Evolutionary conservation across 2,113 vertebrate species (phyloP).

Genomic region (Centrocercus urophasianus): DNA sequence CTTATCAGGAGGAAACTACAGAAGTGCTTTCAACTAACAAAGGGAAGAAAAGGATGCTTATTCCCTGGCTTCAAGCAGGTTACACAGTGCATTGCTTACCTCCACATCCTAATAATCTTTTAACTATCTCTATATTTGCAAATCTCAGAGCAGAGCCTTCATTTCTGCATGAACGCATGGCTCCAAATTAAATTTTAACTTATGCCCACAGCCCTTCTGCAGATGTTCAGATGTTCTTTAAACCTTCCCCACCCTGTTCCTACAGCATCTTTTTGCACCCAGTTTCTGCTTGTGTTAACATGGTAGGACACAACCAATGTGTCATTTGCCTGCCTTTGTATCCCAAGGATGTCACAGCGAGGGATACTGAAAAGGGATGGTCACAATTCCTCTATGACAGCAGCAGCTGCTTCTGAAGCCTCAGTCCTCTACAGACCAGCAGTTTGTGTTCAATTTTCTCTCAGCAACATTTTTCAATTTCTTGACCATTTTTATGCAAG

Average conservation of each 20-base stretch:
- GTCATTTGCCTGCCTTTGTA: constrained; percentile 7
- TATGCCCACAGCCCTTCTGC: neutral
- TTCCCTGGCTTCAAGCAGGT: neutral
- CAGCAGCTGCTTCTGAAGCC: constrained; percentile 53
- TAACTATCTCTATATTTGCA: constrained; percentile 2
- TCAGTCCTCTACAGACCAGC: neutral
- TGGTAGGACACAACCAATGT: neutral
- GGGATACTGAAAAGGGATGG: neutral
- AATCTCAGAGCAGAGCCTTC: neutral
- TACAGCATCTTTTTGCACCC: neutral
- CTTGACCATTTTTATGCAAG: neutral
- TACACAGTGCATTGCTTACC: neutral
- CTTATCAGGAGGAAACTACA: neutral
- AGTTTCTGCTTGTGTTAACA: neutral
- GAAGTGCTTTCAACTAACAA: constrained; percentile 11
- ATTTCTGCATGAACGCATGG: neutral
- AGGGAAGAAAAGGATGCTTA: neutral
- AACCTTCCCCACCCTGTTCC: constrained; percentile 15
- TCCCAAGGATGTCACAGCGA: constrained; percentile 27
- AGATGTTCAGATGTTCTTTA: neutral
- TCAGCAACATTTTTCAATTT: neutral
- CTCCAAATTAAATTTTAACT: neutral
- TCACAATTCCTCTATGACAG: constrained; percentile 5
- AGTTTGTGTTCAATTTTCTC: neutral
- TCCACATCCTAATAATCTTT: neutral